A percentile compares a stretch with the other conserved stretches of the same genome.
These are phyloP conservation scores for human DNA, from an alignment of 2,113 vertebrate species.

Conservation along the genomic window DNA sequence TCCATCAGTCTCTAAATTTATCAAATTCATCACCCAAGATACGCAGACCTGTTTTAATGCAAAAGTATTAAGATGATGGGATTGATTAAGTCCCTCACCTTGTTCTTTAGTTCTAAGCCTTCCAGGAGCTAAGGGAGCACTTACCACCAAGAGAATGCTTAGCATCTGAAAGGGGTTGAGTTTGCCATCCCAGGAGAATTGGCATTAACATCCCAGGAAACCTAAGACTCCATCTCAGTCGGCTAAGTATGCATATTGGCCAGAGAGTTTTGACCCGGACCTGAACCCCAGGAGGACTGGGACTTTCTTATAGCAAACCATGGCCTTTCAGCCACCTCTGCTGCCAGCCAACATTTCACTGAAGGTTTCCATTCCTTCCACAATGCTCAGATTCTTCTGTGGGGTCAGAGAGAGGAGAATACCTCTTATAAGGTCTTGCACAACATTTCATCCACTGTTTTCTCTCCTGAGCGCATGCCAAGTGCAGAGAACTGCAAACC, in stretches of 20 bases:
- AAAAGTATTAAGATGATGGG: background rate
- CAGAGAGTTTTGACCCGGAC: background rate
- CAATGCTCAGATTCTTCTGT: background rate
- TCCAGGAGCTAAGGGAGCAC: no score
- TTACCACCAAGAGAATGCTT: background rate
- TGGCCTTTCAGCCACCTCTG: background rate
- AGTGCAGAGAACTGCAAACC: background rate
- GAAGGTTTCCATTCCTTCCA: background rate
- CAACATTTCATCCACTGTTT: background rate
- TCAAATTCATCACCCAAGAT: background rate
- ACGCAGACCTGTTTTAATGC: background rate
- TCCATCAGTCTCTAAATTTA: background rate
- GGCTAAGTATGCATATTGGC: accelerated
- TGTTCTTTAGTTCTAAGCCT: background rate
- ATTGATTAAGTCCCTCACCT: background rate
- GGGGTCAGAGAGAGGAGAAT: background rate
- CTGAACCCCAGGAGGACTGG: accelerated
- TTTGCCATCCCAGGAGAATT: background rate
- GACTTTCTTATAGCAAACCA: background rate
- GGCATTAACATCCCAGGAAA: background rate
- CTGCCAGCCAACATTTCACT: background rate
- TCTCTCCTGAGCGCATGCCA: background rate
- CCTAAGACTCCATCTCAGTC: no score
- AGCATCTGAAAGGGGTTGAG: accelerated
- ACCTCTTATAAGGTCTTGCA: background rate